These are phyloP conservation scores for Platycheirus rosarum DNA, from an alignment of 2,888 invertebrate species.

Conservation along the genomic window DNA sequence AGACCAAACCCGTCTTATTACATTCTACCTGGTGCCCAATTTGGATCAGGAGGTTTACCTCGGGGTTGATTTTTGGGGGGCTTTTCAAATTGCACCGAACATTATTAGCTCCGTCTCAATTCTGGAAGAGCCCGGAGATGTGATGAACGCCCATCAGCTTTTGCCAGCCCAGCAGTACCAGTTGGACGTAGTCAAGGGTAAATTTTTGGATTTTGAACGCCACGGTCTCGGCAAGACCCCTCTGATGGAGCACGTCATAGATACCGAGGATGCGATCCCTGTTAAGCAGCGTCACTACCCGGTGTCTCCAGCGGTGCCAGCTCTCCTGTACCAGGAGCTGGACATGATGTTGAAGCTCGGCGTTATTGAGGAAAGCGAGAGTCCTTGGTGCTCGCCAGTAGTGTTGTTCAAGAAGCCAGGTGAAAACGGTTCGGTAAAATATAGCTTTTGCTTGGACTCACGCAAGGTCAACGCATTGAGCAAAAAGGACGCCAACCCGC, in stretches of 20 bases:
- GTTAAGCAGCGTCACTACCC: too few relatives aligned
- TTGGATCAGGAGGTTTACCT: slow-evolving; percentile 45
- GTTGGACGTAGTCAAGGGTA: neutral
- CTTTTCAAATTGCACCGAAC: slow-evolving; percentile 34
- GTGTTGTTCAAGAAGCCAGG: slow-evolving; percentile 75
- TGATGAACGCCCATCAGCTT: slow-evolving; percentile 1
- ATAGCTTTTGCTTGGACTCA: slow-evolving; percentile 36
- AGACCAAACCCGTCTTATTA: neutral
- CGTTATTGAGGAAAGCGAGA: too few relatives aligned
- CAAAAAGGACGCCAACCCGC: too few relatives aligned
- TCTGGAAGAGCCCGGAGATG: too few relatives aligned
- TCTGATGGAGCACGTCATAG: slow-evolving; percentile 36
- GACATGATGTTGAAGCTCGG: too few relatives aligned
- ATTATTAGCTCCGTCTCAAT: neutral
- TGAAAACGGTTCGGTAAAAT: slow-evolving; percentile 35
- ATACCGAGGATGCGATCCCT: slow-evolving; percentile 51
- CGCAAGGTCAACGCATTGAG: too few relatives aligned
- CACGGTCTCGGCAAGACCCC: slow-evolving; percentile 26
- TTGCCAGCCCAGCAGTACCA: neutral
- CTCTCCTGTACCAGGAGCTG: too few relatives aligned
- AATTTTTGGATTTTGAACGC: neutral
- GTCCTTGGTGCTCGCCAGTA: too few relatives aligned
- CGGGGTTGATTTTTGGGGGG: slow-evolving; percentile 62
- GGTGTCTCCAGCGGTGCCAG: too few relatives aligned
- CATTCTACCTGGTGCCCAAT: slow-evolving; percentile 39